A percentile compares a stretch with the other conserved stretches of the same genome.
Evolutionary conservation across 2,797 vertebrate genomes (phyloP).

Genomic region (Eulemur coronatus): DNA sequence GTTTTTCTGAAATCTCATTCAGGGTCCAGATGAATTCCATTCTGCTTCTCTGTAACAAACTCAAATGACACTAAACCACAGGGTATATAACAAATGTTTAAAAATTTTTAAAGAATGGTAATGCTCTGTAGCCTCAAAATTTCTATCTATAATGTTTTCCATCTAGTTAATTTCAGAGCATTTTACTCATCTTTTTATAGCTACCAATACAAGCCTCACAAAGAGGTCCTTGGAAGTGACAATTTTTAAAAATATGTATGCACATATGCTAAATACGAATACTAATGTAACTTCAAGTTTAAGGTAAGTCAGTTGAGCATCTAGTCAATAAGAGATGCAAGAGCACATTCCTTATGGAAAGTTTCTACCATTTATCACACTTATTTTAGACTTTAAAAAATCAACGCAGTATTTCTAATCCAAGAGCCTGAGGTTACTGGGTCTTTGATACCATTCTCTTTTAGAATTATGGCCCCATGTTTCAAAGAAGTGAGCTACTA

Average conservation of each 20-base stretch:
- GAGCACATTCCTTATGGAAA: background rate
- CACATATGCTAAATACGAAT: background rate
- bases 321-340: background rate
- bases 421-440: background rate
- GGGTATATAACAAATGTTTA: background rate
- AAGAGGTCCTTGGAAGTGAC: background rate
- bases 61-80: conserved; percentile 17
- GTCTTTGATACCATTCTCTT: background rate
- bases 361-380: background rate
- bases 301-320: background rate
- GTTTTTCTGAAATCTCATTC: conserved; percentile 14
- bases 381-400: conserved; percentile 19
- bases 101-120: background rate
- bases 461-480: background rate
- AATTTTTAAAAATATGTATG: conserved; percentile 14
- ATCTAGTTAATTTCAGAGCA: conserved; percentile 8
- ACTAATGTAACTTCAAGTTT: background rate
- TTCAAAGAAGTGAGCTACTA: background rate
- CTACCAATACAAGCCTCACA: background rate
- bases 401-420: background rate
- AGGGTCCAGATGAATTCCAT: background rate
- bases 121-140: conserved; percentile 35
- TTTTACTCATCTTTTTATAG: background rate
- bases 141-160: background rate
- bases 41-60: conserved; percentile 38